Evolutionary conservation across 2,888 invertebrate species (phyloP).

Genomic region (Sarcophaga rosellei): DNA sequence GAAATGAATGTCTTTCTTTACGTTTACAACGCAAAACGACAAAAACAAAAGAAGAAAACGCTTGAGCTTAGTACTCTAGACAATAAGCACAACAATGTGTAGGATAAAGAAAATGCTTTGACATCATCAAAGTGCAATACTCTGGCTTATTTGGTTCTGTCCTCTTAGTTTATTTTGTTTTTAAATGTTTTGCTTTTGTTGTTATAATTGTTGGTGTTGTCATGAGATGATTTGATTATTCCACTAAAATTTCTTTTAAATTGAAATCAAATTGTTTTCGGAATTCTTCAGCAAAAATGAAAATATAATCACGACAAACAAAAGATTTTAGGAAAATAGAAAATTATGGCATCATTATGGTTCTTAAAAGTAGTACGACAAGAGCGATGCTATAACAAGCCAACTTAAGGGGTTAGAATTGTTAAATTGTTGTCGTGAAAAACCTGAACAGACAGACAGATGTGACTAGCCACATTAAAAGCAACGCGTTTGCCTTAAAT

Average conservation of each 20-base stretch:
- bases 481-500: too few relatives aligned
- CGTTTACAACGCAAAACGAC: conserved; percentile 2
- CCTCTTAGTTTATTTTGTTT: too few relatives aligned
- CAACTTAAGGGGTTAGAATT: too few relatives aligned
- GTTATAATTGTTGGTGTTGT: not conserved
- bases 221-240: not conserved
- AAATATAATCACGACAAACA: not conserved
- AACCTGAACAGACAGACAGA: too few relatives aligned
- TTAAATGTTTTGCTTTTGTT: not conserved
- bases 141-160: not conserved
- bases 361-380: too few relatives aligned
- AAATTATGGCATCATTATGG: too few relatives aligned
- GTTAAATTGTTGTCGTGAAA: too few relatives aligned
- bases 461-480: too few relatives aligned
- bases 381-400: too few relatives aligned
- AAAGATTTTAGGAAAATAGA: too few relatives aligned
- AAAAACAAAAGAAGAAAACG: not conserved
- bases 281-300: not conserved
- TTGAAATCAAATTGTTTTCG: not conserved
- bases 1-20: conserved; percentile 55
- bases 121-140: not conserved
- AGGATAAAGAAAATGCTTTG: not conserved
- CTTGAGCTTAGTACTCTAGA: not conserved
- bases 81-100: not conserved
- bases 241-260: not conserved